phyloP scores from a whole-genome alignment of 2,888 invertebrate genomes.

The Drosophila mulleri region DNA sequence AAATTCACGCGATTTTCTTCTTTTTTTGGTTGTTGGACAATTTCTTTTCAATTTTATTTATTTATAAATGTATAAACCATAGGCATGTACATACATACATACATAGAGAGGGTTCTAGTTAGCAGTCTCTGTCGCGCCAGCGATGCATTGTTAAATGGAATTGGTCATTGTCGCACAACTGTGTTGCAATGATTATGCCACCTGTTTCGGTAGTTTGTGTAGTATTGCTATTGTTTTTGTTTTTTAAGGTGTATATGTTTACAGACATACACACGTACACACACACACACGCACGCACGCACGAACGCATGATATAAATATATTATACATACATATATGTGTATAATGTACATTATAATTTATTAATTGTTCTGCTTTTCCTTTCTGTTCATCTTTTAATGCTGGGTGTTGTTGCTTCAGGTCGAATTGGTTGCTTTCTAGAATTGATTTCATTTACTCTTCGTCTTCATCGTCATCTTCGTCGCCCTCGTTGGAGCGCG shows the following conservation, averaged over 20 bases:
- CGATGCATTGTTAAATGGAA: neutral
- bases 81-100: constrained; percentile 10
- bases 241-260: constrained; percentile 3
- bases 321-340: constrained; percentile 19
- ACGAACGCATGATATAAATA: constrained; percentile 4
- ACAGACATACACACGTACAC: neutral
- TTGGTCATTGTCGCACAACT: neutral
- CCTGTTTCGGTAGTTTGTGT: constrained; percentile 2
- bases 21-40: constrained; percentile 4
- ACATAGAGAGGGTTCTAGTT: constrained; percentile 9
- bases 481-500: constrained; percentile 59
- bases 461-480: constrained; percentile 70
- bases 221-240: constrained; percentile 19
- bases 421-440: constrained; percentile 3
- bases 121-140: constrained; percentile 10
- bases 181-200: neutral
- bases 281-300: constrained; percentile 10
- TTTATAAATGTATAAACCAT: constrained; percentile 44
- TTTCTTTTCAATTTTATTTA: constrained; percentile 27
- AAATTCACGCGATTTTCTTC: neutral
- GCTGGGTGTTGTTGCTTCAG: constrained; percentile 13
- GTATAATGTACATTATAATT: constrained; percentile 39
- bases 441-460: constrained; percentile 45
- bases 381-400: constrained; percentile 11
- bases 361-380: constrained; percentile 25